Evolutionary conservation across 1,140 invertebrate species (phyloP), one percentile per base, ranked within the genome.

Genomic region (Dolichoris vasculosae): DNA sequence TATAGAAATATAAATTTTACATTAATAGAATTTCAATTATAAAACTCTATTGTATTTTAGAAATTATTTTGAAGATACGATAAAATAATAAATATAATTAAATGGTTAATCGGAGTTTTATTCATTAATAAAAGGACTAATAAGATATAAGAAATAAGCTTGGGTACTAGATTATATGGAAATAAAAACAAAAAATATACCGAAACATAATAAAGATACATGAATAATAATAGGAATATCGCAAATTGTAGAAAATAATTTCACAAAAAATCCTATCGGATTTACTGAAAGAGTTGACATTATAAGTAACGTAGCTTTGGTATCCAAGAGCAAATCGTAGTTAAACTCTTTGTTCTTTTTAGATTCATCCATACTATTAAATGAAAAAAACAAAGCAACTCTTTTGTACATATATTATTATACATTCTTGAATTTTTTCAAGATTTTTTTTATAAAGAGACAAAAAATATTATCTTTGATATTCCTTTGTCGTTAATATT

Each of bases 181-280:
- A 3, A 63, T 59, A 1, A 76, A 26, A 64, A n/a, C n/a, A n/a
- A 38, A 17, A 67, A 73, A 43, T 4, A 30, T 55, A 43, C 4
- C 43, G 43, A 48, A 48, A 76, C 9, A 3, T 3, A 26, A 59
- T 59, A 46, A 55, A 83, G 43, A 51, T 55, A 26, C 2, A 79
- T 63, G 48, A 48, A 71, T 35, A 43, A 48, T 32, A n/a, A 59
- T 48, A 75, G 81, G 86, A 13, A 79, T 83, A 73, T 83, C 51
- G 63, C 38, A 59, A 80, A 32, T 77, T 23, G 69, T 77, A 48
- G 76, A 84, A 81, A 83, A 86, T 86, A 63, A 77, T 64, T 69
- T 55, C 82, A 82, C 71, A 78, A 69, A 73, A 77, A 77, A 82
- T 86, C 80, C 84, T 86, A 82, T 86, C 81, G 71, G 82, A 87